Conservation (phyloP, 2,888 invertebrate species). For the Amphipoea oculea region DNA sequence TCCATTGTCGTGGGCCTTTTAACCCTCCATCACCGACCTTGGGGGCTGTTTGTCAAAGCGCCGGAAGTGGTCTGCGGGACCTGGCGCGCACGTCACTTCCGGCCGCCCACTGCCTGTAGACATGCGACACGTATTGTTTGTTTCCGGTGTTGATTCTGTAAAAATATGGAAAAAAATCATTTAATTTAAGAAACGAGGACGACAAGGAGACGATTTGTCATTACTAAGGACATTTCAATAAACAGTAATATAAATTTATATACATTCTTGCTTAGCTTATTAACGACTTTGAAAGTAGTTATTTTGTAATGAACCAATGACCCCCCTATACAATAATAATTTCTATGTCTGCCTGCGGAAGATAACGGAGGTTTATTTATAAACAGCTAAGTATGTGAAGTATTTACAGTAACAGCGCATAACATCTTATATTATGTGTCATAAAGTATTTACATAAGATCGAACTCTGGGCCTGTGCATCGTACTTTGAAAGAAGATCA, state of each 20-base stretch:
- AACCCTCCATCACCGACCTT: slow-evolving; percentile 71
- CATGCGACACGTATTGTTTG: slow-evolving; percentile 75
- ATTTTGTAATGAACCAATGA: not conserved
- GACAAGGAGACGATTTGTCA: not conserved
- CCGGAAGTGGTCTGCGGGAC: slow-evolving; percentile 80
- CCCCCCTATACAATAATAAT: not conserved
- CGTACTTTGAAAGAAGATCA: not conserved
- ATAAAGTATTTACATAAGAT: slow-evolving; percentile 10
- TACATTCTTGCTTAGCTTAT: not conserved
- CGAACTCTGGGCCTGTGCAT: not conserved
- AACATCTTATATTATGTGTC: not conserved
- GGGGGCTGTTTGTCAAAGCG: slow-evolving; percentile 82
- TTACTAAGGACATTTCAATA: not conserved
- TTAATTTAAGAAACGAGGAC: not conserved
- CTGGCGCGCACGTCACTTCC: slow-evolving; percentile 77
- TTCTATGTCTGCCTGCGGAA: not conserved
- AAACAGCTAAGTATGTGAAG: not conserved
- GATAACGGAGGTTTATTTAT: slow-evolving; percentile 23
- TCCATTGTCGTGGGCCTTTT: slow-evolving; percentile 51
- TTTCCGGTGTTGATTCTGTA: slow-evolving; percentile 65
- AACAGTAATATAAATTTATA: not conserved
- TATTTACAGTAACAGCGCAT: slow-evolving; percentile 12
- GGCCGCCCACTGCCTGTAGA: slow-evolving; percentile 69
- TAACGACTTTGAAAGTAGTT: not conserved
- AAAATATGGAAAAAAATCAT: slow-evolving; percentile 38